Evolutionary conservation across 2,797 vertebrate genomes (phyloP).

Genomic region (Chelon labrosus): DNA sequence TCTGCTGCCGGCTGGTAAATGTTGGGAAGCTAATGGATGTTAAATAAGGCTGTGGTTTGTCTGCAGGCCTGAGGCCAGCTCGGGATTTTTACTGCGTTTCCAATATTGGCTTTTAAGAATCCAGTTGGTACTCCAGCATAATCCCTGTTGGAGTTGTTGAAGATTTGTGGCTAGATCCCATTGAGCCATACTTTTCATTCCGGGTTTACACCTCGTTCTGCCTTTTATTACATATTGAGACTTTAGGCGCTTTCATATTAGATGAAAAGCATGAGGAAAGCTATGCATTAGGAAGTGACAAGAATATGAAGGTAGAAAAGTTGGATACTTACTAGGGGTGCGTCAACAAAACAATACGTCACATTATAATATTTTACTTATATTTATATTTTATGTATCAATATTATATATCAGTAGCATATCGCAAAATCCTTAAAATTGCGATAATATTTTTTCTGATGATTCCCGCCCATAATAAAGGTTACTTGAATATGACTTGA

Average conservation of each 20-base stretch:
- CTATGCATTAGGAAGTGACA: background rate
- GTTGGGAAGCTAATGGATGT: slow-evolving; percentile 57
- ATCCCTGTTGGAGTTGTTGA: slow-evolving; percentile 1
- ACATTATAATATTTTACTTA: too few relatives aligned
- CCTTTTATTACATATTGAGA: background rate
- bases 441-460: too few relatives aligned
- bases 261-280: background rate
- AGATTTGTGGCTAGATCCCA: background rate
- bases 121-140: background rate
- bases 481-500: background rate
- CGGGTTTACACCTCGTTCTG: background rate
- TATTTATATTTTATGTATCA: too few relatives aligned
- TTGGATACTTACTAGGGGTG: too few relatives aligned
- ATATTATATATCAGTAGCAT: too few relatives aligned
- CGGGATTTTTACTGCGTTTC: slow-evolving; percentile 19
- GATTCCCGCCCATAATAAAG: too few relatives aligned
- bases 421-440: too few relatives aligned
- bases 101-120: slow-evolving; percentile 28
- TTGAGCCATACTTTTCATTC: background rate
- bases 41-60: slow-evolving; percentile 64
- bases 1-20: slow-evolving; percentile 53
- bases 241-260: background rate
- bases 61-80: slow-evolving; percentile 34
- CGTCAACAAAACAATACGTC: too few relatives aligned
- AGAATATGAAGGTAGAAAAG: background rate